Percentiles rank a stretch among this genome's conserved stretches.
Conservation (phyloP, 2,113 vertebrate genomes). For the Apistogramma diplotaenia region DNA sequence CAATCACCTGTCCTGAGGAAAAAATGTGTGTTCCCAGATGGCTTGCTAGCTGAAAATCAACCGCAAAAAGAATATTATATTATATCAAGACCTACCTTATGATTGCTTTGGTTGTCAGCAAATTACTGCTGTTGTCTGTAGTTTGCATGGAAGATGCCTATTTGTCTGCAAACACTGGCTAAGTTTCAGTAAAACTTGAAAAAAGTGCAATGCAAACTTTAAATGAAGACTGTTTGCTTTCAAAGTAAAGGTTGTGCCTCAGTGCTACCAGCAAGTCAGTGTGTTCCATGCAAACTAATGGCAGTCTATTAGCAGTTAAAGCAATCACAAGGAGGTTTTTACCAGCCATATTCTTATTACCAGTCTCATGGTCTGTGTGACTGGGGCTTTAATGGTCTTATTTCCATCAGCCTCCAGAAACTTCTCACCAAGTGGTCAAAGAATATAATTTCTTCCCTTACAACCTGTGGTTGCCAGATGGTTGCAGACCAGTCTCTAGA, state of each 20-base stretch:
- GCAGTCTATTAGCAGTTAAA: neutral
- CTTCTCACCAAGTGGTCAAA: neutral
- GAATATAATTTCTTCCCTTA: neutral
- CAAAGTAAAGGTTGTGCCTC: no score
- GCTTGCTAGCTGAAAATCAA: no score
- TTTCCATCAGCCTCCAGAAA: neutral
- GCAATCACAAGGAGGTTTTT: neutral
- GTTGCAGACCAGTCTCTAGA: neutral
- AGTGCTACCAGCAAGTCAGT: no score
- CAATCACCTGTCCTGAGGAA: no score
- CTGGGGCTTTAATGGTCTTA: neutral
- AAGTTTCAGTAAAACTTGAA: neutral
- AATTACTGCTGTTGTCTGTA: neutral
- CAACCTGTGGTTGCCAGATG: neutral
- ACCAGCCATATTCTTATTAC: neutral
- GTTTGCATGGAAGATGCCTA: neutral
- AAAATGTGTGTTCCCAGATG: no score
- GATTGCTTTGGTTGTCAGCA: neutral
- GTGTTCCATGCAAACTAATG: neutral
- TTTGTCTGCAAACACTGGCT: neutral
- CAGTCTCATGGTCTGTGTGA: no score
- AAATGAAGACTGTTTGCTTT: no score
- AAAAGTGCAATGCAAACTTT: no score
- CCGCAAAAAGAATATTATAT: no score
- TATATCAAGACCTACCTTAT: neutral